phyloP scores from a whole-genome alignment of 1,140 invertebrate species.

The Aethina tumida region DNA sequence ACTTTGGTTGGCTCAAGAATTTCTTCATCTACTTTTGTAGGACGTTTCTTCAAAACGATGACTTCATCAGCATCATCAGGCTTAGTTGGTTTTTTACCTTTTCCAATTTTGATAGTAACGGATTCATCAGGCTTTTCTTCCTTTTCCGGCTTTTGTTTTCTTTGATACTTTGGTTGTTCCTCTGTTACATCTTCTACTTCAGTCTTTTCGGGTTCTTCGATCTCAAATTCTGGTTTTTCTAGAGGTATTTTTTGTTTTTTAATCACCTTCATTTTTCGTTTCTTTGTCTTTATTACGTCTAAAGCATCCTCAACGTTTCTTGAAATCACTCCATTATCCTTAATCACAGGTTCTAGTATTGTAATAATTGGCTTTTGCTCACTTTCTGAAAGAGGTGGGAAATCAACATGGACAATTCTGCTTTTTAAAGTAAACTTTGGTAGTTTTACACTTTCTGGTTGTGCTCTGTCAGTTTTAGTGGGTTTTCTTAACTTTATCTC shows the following conservation, averaged over 20 bases:
- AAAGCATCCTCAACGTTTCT: constrained; percentile 60
- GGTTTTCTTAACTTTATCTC: constrained; percentile 26
- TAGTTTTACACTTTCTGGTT: constrained; percentile 44
- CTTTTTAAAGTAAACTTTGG: constrained; percentile 59
- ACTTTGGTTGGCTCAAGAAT: constrained; percentile 20
- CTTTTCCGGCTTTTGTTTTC: constrained; percentile 24
- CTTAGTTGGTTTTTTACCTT: constrained; percentile 41
- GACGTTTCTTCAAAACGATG: constrained; percentile 23
- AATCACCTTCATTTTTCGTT: constrained; percentile 41
- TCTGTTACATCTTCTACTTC: constrained; percentile 30
- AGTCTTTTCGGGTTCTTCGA: constrained; percentile 37
- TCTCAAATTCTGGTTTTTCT: constrained; percentile 47
- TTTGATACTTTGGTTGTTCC: constrained; percentile 24
- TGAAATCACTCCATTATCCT: constrained; percentile 54
- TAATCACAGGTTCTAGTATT: constrained; percentile 38
- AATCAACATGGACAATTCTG: constrained; percentile 47
- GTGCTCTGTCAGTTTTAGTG: constrained; percentile 15
- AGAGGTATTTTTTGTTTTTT: constrained; percentile 48
- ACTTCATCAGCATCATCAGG: constrained; percentile 34
- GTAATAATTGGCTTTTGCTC: constrained; percentile 42
- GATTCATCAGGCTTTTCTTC: constrained; percentile 33
- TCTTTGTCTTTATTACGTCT: constrained; percentile 45
- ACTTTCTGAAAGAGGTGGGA: constrained; percentile 41
- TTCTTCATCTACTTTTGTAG: constrained; percentile 30
- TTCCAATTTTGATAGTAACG: constrained; percentile 42